Evolutionary conservation across 2,113 vertebrate species (phyloP), one percentile per base, ranked within the genome.

Genomic region (Ranitomeya imitator): DNA sequence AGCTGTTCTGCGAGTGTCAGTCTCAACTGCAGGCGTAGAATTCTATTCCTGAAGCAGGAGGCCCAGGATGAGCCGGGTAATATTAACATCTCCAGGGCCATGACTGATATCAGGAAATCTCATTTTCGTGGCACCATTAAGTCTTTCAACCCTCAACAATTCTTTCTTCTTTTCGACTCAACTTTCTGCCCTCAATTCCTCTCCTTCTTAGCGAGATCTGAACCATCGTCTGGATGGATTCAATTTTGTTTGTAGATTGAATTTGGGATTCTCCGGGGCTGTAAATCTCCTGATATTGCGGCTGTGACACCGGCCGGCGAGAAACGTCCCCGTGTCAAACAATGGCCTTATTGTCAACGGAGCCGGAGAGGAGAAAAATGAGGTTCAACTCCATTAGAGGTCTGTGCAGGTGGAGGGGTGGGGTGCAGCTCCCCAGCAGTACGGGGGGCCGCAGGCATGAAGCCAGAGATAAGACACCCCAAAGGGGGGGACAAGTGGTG

Each of bases 161-260:
- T 78, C 54, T 45, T 63, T 51, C 3, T 81, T 81, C 60, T 65
- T 11, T 45, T 45, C 5, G 37, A 45, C 54, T 59, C 74, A 21
- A 12, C 57, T 59, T 78, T 59, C 60, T 82, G 86, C 86, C 86
- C 86, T 88, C 80, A 76, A 82, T 82, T 82, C 79, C 52, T 31
- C 18, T 57, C 60, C 65, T 65, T 87, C 37, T 31, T 60, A 60
- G 51, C 51, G 52, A 52, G 59, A 79, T n/a, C 26, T 87, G 81
- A 78, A 61, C 61, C 60, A 0, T 23, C 3, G 14, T 9, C 21
- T 4, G 16, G 88, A 73, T 6, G 71, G 77, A 57, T 0, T 21
- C 10, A 74, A 73, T 65, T 91, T 83, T 83, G 37, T 59, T 89
- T 86, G 80, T 21, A 87, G 86, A 90, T 7, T 81, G 55, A 89